Evolutionary conservation across 2,888 invertebrate species (phyloP), one percentile per base, ranked within the genome.

Genomic region (Glaucopsyche alexis): DNA sequence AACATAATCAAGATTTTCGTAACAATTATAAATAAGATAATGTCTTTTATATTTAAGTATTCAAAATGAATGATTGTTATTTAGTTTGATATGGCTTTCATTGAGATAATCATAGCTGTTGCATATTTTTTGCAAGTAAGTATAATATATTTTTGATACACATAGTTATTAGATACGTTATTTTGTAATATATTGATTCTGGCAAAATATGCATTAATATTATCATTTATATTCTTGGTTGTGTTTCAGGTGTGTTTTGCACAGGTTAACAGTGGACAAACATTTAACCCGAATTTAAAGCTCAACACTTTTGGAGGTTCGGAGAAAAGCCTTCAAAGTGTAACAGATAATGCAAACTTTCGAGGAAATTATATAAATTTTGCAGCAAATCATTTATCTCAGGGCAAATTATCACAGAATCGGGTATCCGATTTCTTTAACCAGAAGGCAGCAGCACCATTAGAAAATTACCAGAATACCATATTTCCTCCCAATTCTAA

Each of bases 51-150:
- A 60, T 60, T 60, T 60, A 60, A 38, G 29, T 29, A 38, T 60
- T 38, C 13, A 13, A 7, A 29, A 60, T 38, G 11, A 29, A 14
- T 6, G 13, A 60, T 38, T 29, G 14, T 60, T 13, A 60, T 60
- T 60, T 60, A 60, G 29, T 60, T 13, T 13, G 14, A 38, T 8
- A 60, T 60, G 60, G 38, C 29, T 60, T 60, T 60, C 14, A 7
- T 29, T 60, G 4, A 60, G 60, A 60, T 60, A 60, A 60, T 60
- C 29, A 38, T 60, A 60, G 60, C 29, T 29, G 60, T 60, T 60
- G 29, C 29, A 60, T 60, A 60, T 60, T 60, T 60, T 60, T 60
- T 60, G 60, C 60, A 60, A 60, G 60, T 60, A 11, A 60, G 60
- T 60, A 29, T 60, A 55, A 11, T 11, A 8, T 19, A 60, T 60